These are phyloP conservation scores for Pterocles orientalis DNA, from an alignment of 2,113 vertebrate species.

Conservation along the genomic window DNA sequence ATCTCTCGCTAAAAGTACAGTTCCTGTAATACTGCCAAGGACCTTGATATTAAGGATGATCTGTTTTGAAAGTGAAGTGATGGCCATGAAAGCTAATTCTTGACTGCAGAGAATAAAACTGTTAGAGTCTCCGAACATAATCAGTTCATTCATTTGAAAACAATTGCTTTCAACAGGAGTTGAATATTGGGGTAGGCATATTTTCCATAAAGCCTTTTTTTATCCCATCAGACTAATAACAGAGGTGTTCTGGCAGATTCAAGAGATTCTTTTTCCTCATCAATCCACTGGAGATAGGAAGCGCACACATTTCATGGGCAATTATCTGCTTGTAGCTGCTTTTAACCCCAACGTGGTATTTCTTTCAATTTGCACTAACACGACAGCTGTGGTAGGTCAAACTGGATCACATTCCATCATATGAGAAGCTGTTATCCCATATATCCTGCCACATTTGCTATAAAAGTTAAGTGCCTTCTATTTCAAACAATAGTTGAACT, in stretches of 20 bases:
- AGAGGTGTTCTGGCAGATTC: background rate
- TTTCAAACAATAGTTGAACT: background rate
- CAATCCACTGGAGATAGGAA: background rate
- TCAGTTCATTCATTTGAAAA: background rate
- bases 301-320: background rate
- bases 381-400: constrained; percentile 4
- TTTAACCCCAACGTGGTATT: constrained; percentile 1
- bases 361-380: constrained; percentile 7
- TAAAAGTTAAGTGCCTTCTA: background rate
- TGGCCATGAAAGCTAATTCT: background rate
- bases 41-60: background rate
- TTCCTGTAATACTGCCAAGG: background rate
- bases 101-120: background rate
- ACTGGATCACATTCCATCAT: background rate
- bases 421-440: background rate
- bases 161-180: background rate
- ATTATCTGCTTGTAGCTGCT: constrained; percentile 1
- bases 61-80: background rate
- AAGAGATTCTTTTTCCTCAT: background rate
- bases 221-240: background rate
- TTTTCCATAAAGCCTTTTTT: background rate
- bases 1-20: background rate
- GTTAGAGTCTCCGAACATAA: background rate
- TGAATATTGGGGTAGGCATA: background rate
- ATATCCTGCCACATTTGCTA: background rate